Evolutionary conservation across 2,888 invertebrate species (phyloP).

Genomic region (Eupithecia dodoneata): DNA sequence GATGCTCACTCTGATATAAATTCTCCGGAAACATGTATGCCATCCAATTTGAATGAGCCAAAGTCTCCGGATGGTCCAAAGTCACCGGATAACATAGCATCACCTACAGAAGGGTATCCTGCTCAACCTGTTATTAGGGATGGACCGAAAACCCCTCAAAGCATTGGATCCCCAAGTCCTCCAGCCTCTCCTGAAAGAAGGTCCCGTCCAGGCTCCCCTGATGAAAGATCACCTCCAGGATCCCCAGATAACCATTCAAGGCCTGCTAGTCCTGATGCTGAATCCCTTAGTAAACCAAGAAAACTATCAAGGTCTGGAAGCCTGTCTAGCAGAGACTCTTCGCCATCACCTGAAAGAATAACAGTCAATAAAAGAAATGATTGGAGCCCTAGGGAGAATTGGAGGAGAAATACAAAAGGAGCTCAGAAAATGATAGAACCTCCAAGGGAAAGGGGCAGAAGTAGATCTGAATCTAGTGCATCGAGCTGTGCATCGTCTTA

Average conservation of each 20-base stretch:
- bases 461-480: conserved; percentile 76
- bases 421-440: conserved; percentile 75
- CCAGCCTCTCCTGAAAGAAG: conserved; percentile 49
- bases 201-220: conserved; percentile 69
- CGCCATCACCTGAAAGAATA: conserved; percentile 56
- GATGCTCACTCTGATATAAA: conserved; percentile 77
- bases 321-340: conserved; percentile 67
- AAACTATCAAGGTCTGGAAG: conserved; percentile 63
- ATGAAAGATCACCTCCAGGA: conserved; percentile 60
- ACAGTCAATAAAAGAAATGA: conserved; percentile 57
- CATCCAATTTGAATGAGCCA: conserved; percentile 67
- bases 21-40: conserved; percentile 77
- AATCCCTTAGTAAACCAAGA: conserved; percentile 55
- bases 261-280: conserved; percentile 69
- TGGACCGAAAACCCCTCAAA: conserved; percentile 73
- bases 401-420: conserved; percentile 78
- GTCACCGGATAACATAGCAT: conserved; percentile 70
- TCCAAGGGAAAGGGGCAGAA: conserved; percentile 55
- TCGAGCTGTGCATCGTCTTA: conserved; percentile 77
- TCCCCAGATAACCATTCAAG: conserved; percentile 67
- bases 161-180: conserved; percentile 65
- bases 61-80: conserved; percentile 80
- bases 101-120: conserved; percentile 61
- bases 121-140: conserved; percentile 62
- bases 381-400: conserved; percentile 75